Evolutionary conservation across 2,888 invertebrate species (phyloP), one percentile per base, ranked within the genome.

Genomic region (Tetragonisca angustula): DNA sequence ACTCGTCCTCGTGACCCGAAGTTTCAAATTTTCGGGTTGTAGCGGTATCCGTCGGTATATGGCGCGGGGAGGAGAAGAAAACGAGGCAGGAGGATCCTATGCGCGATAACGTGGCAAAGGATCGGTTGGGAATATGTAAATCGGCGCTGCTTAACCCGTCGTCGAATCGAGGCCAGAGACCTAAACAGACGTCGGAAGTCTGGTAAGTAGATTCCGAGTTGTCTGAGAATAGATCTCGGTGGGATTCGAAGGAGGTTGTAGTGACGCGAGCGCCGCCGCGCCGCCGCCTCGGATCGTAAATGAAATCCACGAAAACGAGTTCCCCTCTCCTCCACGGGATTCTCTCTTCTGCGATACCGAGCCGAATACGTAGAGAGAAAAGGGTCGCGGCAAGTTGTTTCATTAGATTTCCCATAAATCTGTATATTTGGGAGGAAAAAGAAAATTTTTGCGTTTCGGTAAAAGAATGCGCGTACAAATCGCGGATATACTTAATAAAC

Each of bases 71-170:
- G 19, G 52, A 61, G 52, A 61, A 82, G 72, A 82, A 83, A 82
- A 62, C 76, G 65, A 56, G 76, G 72, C 11, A 21, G 15, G 13
- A 68, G 67, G 61, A n/a, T n/a, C n/a, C n/a, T n/a, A n/a, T n/a
- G n/a, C 59, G 78, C 73, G 83, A 85, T 85, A 83, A 85, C 79
- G 76, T 54, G 77, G 67, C 84, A 82, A 75, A 83, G 88, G 85
- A 86, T 84, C 87, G 89, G 79, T 69, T 81, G 84, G 76, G 82
- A 80, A 86, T 90, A 91, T 89, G 90, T 88, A 91, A 91, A 91
- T 91, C 85, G 82, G 49, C 64, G 43, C 77, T 81, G 85, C 69
- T 87, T 84, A 75, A 70, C 62, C 73, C 61, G 59, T 76, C 67
- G 76, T 32, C 71, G 74, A 61, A 32, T 27, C 68, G n/a, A 43